Conservation (phyloP, 2,113 vertebrate genomes). For the Ochotona princeps region DNA sequence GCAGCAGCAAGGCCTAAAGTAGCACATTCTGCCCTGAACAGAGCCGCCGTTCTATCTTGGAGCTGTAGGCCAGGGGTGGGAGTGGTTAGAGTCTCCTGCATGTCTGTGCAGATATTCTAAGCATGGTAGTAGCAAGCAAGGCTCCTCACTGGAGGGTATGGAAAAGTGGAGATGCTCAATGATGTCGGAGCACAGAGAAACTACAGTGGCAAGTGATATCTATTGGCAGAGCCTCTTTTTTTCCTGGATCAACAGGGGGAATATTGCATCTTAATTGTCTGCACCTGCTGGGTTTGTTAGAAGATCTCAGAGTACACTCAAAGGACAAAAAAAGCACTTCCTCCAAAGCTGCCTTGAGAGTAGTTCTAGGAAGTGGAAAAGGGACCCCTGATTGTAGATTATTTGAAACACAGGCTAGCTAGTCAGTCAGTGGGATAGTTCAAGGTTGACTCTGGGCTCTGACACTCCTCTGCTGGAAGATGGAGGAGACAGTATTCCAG, state of each 20-base stretch:
- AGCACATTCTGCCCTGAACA: constrained; percentile 23
- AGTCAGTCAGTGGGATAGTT: not conserved
- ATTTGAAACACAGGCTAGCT: not conserved
- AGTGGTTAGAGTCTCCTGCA: not conserved
- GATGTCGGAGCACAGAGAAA: not conserved
- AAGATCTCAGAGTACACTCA: constrained; percentile 7
- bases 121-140: not conserved
- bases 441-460: not conserved
- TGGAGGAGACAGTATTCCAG: not conserved
- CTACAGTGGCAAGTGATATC: not conserved
- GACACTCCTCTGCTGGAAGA: not conserved
- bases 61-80: not conserved
- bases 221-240: constrained; percentile 30
- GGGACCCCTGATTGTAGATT: not conserved
- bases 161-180: not conserved
- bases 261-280: not conserved
- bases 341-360: not conserved
- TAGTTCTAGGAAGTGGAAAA: constrained; percentile 25
- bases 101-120: not conserved
- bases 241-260: not conserved
- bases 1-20: constrained; percentile 22
- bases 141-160: not conserved
- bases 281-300: not conserved
- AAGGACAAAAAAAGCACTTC: constrained; percentile 22
- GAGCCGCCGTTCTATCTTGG: constrained; percentile 33